These are phyloP conservation scores for Neolamprologus sp. DNA, from an alignment of 2,113 vertebrate genomes.

Conservation along the genomic window DNA sequence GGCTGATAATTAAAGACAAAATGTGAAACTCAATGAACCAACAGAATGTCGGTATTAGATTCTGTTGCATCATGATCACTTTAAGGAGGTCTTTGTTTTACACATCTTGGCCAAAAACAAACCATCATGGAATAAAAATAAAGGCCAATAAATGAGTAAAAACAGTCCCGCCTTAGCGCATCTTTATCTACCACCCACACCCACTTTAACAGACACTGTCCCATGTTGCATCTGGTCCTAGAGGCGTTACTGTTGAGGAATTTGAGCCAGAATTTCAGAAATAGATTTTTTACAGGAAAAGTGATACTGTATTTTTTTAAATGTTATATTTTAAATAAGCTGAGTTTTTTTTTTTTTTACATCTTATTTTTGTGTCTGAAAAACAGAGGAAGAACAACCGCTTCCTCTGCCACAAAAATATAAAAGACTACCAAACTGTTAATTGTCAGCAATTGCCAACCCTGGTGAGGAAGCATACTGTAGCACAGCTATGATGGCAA, in stretches of 20 bases:
- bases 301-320: background rate
- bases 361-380: background rate
- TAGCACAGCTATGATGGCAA: constrained; percentile 14
- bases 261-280: background rate
- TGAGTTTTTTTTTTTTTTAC: background rate
- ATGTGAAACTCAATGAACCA: background rate
- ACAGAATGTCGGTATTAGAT: background rate
- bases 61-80: background rate
- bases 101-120: background rate
- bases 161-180: background rate
- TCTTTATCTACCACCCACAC: background rate
- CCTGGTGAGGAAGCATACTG: background rate
- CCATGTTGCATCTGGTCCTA: background rate
- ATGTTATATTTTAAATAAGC: background rate
- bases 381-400: background rate
- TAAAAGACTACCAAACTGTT: background rate
- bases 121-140: background rate
- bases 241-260: background rate
- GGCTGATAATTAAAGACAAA: background rate
- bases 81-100: background rate
- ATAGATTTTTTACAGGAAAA: background rate
- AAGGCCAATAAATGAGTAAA: background rate
- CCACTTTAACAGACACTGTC: background rate
- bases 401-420: background rate
- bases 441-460: background rate